A percentile compares a stretch with the other conserved stretches of the same genome.
These are phyloP conservation scores for Theristicus caerulescens DNA, from an alignment of 2,113 vertebrate species.

Conservation along the genomic window DNA sequence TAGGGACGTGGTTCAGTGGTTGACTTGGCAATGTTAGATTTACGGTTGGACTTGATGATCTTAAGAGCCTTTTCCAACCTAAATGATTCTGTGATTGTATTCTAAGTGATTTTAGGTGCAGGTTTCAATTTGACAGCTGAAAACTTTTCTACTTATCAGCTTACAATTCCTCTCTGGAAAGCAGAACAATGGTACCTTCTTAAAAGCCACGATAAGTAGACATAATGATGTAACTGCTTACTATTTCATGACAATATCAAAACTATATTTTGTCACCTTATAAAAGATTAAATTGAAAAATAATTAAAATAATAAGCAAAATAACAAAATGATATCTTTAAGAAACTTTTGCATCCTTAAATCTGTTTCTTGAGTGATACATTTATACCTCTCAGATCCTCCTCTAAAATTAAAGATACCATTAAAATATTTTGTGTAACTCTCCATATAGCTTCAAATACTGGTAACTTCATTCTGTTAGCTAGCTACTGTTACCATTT, in stretches of 20 bases:
- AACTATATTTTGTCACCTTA: slow-evolving; percentile 15
- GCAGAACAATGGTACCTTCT: not conserved
- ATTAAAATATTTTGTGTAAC: not conserved
- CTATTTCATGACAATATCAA: slow-evolving; percentile 21
- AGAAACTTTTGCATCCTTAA: slow-evolving; percentile 16
- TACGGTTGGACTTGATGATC: not conserved
- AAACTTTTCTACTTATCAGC: not conserved
- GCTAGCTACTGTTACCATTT: not conserved
- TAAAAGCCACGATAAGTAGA: not conserved
- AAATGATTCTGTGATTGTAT: not conserved
- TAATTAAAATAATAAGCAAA: slow-evolving; percentile 38
- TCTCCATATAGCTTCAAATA: not conserved
- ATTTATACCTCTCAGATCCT: not conserved
- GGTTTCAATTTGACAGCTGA: slow-evolving; percentile 17
- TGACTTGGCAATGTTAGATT: not conserved
- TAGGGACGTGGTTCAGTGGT: not conserved
- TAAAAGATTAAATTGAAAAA: slow-evolving; percentile 7
- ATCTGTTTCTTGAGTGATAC: not conserved
- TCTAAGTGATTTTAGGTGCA: not conserved
- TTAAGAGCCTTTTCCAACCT: not conserved
- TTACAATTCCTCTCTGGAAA: slow-evolving; percentile 18
- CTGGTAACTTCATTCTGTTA: not conserved
- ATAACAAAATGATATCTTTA: not conserved
- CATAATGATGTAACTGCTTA: not conserved
- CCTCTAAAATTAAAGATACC: not conserved